phyloP scores from a whole-genome alignment of 2,113 vertebrate species.

The Pagrus major region DNA sequence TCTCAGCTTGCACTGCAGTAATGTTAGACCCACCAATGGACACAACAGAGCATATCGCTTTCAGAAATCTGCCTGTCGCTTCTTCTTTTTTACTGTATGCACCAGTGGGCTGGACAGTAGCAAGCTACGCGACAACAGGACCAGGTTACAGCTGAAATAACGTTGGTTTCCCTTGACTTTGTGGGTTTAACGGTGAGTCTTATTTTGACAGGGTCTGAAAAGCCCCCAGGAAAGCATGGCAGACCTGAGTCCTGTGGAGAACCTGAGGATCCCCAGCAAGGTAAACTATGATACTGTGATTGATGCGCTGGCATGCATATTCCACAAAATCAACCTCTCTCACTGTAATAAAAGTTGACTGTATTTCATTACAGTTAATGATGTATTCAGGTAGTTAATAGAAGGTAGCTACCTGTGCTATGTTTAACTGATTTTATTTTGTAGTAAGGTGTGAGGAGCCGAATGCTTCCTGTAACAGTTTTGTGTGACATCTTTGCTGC shows the following conservation, averaged over 20 bases:
- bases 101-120: background rate
- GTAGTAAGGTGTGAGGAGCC: background rate
- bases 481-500: background rate
- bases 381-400: background rate
- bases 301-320: background rate
- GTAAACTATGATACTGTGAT: conserved; percentile 76
- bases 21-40: conserved; percentile 13
- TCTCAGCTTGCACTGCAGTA: conserved; percentile 55
- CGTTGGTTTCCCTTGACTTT: background rate
- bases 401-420: background rate
- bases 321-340: background rate
- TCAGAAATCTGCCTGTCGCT: conserved; percentile 27
- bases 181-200: background rate
- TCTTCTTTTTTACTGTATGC: conserved; percentile 32
- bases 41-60: conserved; percentile 32
- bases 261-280: conserved; percentile 93
- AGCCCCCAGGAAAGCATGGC: conserved; percentile 94
- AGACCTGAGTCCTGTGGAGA: conserved; percentile 95
- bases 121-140: background rate
- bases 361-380: background rate
- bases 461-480: background rate
- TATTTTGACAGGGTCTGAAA: conserved; percentile 87
- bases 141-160: background rate
- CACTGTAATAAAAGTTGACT: background rate
- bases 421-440: background rate